Base-by-base conservation (phyloP, 2,888 invertebrate genomes). In the Cataglyphis cursor region DNA sequence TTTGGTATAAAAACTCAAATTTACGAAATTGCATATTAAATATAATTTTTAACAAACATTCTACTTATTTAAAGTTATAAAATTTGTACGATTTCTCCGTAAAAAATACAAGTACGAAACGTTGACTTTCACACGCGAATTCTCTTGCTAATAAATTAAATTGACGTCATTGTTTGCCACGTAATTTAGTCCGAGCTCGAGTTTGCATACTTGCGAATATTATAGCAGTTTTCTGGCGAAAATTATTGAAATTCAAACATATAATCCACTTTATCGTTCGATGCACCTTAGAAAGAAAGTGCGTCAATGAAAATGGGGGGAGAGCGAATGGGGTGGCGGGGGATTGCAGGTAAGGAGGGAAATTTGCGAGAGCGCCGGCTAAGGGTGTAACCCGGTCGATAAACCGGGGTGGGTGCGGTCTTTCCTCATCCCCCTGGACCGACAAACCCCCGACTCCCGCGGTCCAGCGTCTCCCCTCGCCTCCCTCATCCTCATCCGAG, bases 351-450 rank as follows among this genome's bases (percentile, higher is more conserved):
- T 85, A 90, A 90, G 90, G 86, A 89, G 91, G 90, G 87, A 91
- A 90, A 92, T 93, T 92, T 87, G 90, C 87, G 89, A 88, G 88
- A 88, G 86, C 87, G 88, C 72, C 85, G 89, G 85, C 88, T 89
- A 89, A 90, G 92, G 91, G 92, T 92, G 91, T 92, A 90, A 88
- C 89, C 91, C 90, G 93, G 92, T 93, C 93, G 93, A 93, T 93
- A 93, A 90, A 89, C 90, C 92, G 87, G 92, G 92, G 92, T 93
- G 93, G 92, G 93, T 91, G 91, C 93, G 92, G 93, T 93, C 91
- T 91, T 91, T 87, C 83, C 89, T 87, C 90, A 86, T 89, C 89
- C 86, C 87, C 81, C 85, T 87, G 87, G 87, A 88, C 88, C 90
- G 89, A 85, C 87, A 83, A 87, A 82, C 87, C 88, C 89, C 89